These are phyloP conservation scores for Chionomys nivalis DNA, from an alignment of 2,113 vertebrate genomes.

Conservation along the genomic window DNA sequence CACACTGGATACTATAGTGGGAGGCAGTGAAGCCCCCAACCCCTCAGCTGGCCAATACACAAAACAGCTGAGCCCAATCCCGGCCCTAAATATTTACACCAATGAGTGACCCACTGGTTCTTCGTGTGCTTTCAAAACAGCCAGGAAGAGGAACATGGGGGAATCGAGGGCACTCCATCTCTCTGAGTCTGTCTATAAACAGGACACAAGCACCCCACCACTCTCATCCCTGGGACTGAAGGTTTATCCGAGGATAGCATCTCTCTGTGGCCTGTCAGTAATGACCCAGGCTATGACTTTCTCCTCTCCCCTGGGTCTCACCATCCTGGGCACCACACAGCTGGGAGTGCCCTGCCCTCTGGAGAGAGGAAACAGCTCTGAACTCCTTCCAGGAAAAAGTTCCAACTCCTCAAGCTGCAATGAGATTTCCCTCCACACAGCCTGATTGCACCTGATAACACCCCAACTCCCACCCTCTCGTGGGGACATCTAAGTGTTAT, in stretches of 20 bases:
- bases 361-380: background rate
- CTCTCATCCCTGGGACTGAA: rapidly evolving
- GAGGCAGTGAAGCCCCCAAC: background rate
- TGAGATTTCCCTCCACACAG: background rate
- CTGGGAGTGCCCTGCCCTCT: background rate
- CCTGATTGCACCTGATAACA: rapidly evolving
- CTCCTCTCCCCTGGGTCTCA: background rate
- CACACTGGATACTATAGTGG: background rate
- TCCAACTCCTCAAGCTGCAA: too few relatives aligned
- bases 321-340: background rate
- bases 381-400: too few relatives aligned
- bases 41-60: background rate
- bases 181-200: background rate
- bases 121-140: background rate
- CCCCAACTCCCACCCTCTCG: too few relatives aligned
- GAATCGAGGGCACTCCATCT: background rate
- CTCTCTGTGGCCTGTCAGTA: background rate
- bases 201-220: rapidly evolving
- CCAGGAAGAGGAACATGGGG: rapidly evolving
- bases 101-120: background rate
- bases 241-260: background rate
- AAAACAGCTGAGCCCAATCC: background rate
- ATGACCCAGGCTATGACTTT: rapidly evolving
- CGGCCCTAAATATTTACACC: background rate
- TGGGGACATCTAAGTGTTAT: rapidly evolving